phyloP scores from a whole-genome alignment of 2,797 vertebrate species.

The Nannoperca obscura region DNA sequence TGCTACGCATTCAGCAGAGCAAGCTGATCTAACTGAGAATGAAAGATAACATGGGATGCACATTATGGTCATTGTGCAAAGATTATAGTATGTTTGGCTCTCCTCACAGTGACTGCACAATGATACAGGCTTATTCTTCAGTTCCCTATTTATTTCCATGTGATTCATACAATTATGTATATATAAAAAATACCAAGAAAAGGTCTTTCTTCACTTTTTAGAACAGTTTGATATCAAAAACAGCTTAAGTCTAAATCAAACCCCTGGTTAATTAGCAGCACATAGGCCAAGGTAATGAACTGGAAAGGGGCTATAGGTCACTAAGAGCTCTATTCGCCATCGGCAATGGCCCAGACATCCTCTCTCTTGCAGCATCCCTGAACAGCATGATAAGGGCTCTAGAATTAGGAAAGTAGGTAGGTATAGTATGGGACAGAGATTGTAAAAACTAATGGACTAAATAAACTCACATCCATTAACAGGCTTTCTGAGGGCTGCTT shows the following conservation, averaged over 20 bases:
- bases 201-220: background rate
- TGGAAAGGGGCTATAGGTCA: constrained; percentile 64
- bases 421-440: constrained; percentile 34
- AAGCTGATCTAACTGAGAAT: constrained; percentile 37
- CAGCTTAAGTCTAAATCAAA: constrained; percentile 25
- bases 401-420: constrained; percentile 65
- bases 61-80: constrained; percentile 5
- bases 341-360: constrained; percentile 73
- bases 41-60: constrained; percentile 25
- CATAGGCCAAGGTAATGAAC: constrained; percentile 71
- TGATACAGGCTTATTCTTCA: background rate
- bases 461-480: constrained; percentile 51
- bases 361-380: constrained; percentile 52
- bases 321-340: constrained; percentile 62
- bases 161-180: background rate
- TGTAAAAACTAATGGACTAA: constrained; percentile 69
- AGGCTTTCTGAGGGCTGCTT: constrained; percentile 18
- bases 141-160: background rate
- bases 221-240: constrained; percentile 1
- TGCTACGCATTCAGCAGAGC: constrained; percentile 25
- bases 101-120: background rate
- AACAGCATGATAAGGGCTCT: constrained; percentile 62
- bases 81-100: constrained; percentile 19
- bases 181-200: background rate
- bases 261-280: constrained; percentile 26